Evolutionary conservation across 2,797 vertebrate genomes (phyloP), one percentile per base, ranked within the genome.

Genomic region (Myotis pilosus): DNA sequence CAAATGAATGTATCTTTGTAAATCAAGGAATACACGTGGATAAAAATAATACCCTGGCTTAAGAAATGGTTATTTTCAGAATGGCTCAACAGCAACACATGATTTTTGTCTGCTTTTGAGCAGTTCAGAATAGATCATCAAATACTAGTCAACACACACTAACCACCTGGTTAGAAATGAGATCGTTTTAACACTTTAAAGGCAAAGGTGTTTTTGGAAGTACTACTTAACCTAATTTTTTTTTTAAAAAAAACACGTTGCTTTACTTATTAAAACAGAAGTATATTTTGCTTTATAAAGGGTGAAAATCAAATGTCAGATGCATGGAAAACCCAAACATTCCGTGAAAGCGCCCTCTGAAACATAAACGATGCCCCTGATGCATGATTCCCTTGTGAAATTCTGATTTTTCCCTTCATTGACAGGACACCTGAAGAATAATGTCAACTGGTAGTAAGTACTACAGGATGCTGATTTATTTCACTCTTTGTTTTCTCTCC

Each of bases 311-410:
- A 83, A 57, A 60, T 16, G 5, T 22, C 68, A 57, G 36, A 74
- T 30, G 16, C n/a, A 62, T 47, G 15, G 82, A 62, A 82, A 78
- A 68, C 6, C 13, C 33, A 55, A 79, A 87, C 55, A 68, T 57
- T 66, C 53, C 16, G 74, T 3, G 33, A 89, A 71, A 30, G 44
- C 22, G n/a, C 55, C 79, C 55, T 94, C 68, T 76, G 89, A 91
- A 92, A 90, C 30, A 53, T 5, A 11, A 69, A 38, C 16, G n/a
- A 57, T 28, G 22, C 30, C 8, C 76, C 66, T 33, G 69, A 83
- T 44, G 51, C 68, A 75, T 74, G 84, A 79, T 74, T 89, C 71
- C 62, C 62, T 82, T 78, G 90, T 82, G 64, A 96, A 96, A 86
- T 60, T 74, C 20, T 64, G 8, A 41, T 20, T 62, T 79, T 79